Conservation (phyloP, 2,888 invertebrate species). For the Scaptomyza tumidula region DNA sequence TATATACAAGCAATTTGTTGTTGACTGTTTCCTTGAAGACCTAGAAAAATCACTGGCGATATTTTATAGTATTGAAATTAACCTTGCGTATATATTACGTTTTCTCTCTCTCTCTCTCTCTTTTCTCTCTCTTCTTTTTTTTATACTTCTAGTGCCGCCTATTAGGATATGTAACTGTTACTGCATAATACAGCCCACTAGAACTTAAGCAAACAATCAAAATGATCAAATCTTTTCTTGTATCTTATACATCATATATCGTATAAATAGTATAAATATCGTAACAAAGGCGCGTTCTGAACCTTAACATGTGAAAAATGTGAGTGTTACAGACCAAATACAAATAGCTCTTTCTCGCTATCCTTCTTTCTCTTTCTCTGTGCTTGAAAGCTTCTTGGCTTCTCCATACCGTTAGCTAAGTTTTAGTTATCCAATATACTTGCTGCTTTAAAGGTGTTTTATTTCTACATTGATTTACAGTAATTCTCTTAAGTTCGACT, state of each 20-base stretch:
- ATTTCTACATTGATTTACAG: conserved; percentile 51
- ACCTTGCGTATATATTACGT: conserved; percentile 61
- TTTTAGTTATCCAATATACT: conserved; percentile 63
- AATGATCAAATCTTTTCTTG: conserved; percentile 51
- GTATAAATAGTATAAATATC: conserved; percentile 29
- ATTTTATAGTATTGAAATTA: conserved; percentile 56
- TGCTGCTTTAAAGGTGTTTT: conserved; percentile 75
- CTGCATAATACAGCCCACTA: conserved; percentile 82
- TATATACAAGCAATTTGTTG: not conserved
- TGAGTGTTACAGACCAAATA: conserved; percentile 50
- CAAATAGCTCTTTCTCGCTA: conserved; percentile 34
- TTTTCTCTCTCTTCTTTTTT: conserved; percentile 51
- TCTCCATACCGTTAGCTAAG: conserved; percentile 48
- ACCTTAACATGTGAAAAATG: conserved; percentile 51
- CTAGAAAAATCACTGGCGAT: conserved; percentile 31
- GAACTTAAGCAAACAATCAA: conserved; percentile 72
- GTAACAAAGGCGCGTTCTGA: conserved; percentile 55
- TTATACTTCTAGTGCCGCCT: conserved; percentile 85
- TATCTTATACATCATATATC: conserved; percentile 29
- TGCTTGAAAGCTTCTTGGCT: conserved; percentile 64
- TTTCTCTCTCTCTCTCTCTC: conserved; percentile 60
- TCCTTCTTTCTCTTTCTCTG: conserved; percentile 26
- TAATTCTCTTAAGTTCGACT: conserved; percentile 38
- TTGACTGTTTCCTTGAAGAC: conserved; percentile 21
- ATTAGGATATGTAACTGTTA: conserved; percentile 85